Percentiles rank a stretch among this genome's conserved stretches.
Evolutionary conservation across 1,140 invertebrate species (phyloP).

Genomic region (Gryon sp.): DNA sequence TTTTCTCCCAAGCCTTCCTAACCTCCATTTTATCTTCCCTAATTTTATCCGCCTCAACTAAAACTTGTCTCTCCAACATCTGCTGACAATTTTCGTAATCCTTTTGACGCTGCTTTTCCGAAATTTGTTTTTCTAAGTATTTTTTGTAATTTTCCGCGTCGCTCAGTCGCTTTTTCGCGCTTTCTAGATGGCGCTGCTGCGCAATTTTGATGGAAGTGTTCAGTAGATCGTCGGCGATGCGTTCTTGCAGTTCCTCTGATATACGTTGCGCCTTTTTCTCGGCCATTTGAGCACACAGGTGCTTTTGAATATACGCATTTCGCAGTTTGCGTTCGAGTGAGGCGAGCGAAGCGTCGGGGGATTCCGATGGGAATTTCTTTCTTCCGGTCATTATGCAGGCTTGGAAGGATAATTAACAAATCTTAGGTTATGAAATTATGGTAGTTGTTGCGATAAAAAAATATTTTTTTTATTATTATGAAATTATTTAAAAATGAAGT

Average conservation of each 20-base stretch:
- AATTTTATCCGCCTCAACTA: constrained; percentile 59
- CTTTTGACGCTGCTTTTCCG: constrained; percentile 45
- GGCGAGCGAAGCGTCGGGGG: constrained; percentile 37
- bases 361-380: constrained; percentile 21
- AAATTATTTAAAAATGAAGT: no score
- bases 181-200: constrained; percentile 5
- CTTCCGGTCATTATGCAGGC: constrained; percentile 15
- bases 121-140: constrained; percentile 62
- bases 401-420: no score
- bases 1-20: constrained; percentile 24
- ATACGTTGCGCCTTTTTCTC: constrained; percentile 57
- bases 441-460: no score
- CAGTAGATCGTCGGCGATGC: constrained; percentile 27
- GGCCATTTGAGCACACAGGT: constrained; percentile 64
- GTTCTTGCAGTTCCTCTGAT: constrained; percentile 47
- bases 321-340: constrained; percentile 67
- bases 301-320: constrained; percentile 68
- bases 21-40: constrained; percentile 56
- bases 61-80: constrained; percentile 51
- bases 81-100: constrained; percentile 41
- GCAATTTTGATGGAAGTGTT: constrained; percentile 8
- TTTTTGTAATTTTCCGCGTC: constrained; percentile 43
- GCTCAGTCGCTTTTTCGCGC: background rate
- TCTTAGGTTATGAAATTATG: no score
- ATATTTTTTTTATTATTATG: no score